phyloP scores from a whole-genome alignment of 2,797 vertebrate species.

The Erethizon dorsatum region DNA sequence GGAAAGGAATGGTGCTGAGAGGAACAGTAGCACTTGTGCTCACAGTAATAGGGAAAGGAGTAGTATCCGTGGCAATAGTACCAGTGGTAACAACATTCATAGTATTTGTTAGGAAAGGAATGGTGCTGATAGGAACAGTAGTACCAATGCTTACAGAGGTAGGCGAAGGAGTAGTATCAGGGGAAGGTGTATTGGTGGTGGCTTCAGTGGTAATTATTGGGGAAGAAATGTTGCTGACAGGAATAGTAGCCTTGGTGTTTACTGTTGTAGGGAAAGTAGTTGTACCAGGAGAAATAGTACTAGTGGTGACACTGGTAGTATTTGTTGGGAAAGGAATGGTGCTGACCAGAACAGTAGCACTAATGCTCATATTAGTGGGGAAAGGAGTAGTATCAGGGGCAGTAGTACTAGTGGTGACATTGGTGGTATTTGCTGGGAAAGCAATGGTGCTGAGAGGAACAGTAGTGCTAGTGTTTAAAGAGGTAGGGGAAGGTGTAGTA shows the following conservation, averaged over 20 bases:
- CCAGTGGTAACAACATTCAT: neutral
- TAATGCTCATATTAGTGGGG: rapidly evolving
- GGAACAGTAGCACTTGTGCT: rapidly evolving
- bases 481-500: neutral
- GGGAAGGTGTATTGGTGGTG: neutral
- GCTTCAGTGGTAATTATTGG: neutral
- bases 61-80: neutral
- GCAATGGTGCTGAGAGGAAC: neutral
- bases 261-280: neutral
- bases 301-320: neutral
- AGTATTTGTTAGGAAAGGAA: neutral
- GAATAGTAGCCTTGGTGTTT: neutral
- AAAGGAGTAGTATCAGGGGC: rapidly evolving
- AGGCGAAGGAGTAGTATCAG: neutral
- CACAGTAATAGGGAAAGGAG: neutral
- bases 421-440: too few species aligned
- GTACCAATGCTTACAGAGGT: neutral
- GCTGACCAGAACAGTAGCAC: neutral
- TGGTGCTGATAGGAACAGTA: rapidly evolving
- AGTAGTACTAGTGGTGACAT: neutral
- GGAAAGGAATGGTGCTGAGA: rapidly evolving
- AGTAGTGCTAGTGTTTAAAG: rapidly evolving
- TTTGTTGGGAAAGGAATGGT: neutral
- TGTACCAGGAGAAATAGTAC: neutral
- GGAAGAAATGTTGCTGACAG: neutral